Base-by-base conservation (phyloP, 1,140 invertebrate genomes). In the Lasioglossum baleicum region DNA sequence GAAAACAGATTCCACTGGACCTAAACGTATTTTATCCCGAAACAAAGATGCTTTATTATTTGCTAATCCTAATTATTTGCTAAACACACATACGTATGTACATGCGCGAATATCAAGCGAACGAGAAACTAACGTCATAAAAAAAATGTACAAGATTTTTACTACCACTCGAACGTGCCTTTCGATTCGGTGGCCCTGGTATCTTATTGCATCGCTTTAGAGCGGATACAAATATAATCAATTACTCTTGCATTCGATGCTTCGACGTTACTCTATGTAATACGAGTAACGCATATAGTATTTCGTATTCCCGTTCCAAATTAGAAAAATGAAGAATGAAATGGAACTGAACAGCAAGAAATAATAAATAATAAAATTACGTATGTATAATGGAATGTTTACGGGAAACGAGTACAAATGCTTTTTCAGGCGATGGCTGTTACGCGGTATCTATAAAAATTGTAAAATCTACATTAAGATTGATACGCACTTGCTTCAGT, bases 1-100 rank as follows among this genome's bases (percentile, higher is more conserved):
- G 96, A 96, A 78, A 97, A 96, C 44, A 98, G 92, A 92, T 97
- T 97, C 95, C 96, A 97, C 91, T 97, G 96, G 61, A 97, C 97
- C 96, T 97, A 81, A 44, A 80, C 44, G 31, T 10, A 17, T 44
- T 8, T 15, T 26, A 11, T 8, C 40, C 20, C 10, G 13, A 48
- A 31, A 42, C 31, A 44, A 68, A n/a, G 26, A 26, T 35, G 0
- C 1, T 51, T 15, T 11, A 48, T 11, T 48, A 48, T 0, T 48
- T 48, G 2, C 2, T 48, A 48, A 48, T 48, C 44, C 44, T n/a
- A n/a, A 48, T 11, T 48, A 48, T 0, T 48, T 48, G 2, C 2
- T 48, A 48, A 48, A 48, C 13, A 48, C 13, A 48, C 44, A 48
- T 48, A 11, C 1, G 10, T 48, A 11, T 2, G 10, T 48, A 48